phyloP scores from a whole-genome alignment of 2,797 vertebrate species.

The Holocentrus rufus region DNA sequence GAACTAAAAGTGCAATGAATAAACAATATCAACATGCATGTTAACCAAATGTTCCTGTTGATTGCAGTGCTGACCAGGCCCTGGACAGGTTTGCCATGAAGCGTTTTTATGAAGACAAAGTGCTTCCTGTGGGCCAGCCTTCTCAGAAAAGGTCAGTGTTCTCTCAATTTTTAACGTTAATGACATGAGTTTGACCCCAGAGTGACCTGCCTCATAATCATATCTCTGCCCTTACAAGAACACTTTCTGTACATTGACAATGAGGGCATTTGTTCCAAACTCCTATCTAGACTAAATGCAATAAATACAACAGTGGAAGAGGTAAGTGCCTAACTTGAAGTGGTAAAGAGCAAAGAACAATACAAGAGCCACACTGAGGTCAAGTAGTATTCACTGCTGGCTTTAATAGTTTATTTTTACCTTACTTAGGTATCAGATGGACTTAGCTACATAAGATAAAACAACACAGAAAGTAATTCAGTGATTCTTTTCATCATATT shows the following conservation, averaged over 20 bases:
- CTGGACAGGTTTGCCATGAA: slow-evolving; percentile 99
- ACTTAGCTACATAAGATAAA: too few species aligned
- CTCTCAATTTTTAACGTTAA: too few species aligned
- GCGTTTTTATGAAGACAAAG: slow-evolving; percentile 98
- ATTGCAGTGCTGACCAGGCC: slow-evolving; percentile 91
- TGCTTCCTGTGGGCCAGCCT: slow-evolving; percentile 94
- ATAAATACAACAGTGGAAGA: too few species aligned
- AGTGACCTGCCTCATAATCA: slow-evolving; percentile 28
- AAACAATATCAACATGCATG: neutral
- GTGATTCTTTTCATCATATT: too few species aligned
- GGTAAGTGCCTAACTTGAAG: too few species aligned
- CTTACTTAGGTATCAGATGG: neutral
- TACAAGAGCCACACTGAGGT: too few species aligned
- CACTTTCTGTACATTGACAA: neutral
- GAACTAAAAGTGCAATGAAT: too few species aligned
- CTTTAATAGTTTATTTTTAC: neutral
- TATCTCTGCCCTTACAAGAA: neutral
- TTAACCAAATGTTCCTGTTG: slow-evolving; percentile 30
- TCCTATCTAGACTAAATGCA: too few species aligned
- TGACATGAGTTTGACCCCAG: slow-evolving; percentile 33
- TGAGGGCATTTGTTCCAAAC: too few species aligned
- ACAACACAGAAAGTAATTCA: too few species aligned
- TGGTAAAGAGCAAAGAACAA: too few species aligned
- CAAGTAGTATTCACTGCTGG: neutral
- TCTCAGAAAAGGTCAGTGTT: slow-evolving; percentile 94